Evolutionary conservation across 2,888 invertebrate genomes (phyloP).

Genomic region (Sarcophaga rosellei): DNA sequence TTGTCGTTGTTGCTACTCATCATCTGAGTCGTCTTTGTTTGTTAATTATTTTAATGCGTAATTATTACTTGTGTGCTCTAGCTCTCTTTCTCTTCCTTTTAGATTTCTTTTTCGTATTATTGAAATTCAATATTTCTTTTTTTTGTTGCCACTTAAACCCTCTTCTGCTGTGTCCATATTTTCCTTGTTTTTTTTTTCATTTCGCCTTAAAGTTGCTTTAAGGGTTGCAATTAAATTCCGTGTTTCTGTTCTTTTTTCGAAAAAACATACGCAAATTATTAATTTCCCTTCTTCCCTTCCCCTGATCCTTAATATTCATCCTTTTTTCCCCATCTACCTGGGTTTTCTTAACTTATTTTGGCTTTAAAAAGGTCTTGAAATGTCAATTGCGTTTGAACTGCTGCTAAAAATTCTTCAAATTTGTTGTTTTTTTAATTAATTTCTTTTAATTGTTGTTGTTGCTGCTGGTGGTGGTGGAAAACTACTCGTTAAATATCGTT

Average conservation of each 20-base stretch:
- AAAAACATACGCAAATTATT: slow-evolving; percentile 37
- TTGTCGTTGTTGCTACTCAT: too few relatives aligned
- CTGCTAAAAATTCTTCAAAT: too few relatives aligned
- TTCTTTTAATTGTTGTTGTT: too few relatives aligned
- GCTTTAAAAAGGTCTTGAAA: too few relatives aligned
- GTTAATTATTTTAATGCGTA: slow-evolving; percentile 57
- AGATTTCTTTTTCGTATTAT: slow-evolving; percentile 28
- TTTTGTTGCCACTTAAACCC: background rate
- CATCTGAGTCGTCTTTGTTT: too few relatives aligned
- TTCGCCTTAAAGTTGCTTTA: slow-evolving; percentile 37
- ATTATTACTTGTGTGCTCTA: slow-evolving; percentile 57
- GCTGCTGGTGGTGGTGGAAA: too few relatives aligned
- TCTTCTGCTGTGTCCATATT: background rate
- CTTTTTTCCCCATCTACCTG: background rate
- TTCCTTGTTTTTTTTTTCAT: background rate
- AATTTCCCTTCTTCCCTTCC: background rate
- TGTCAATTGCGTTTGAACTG: too few relatives aligned
- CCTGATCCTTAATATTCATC: slow-evolving; percentile 18
- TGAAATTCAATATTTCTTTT: slow-evolving; percentile 53
- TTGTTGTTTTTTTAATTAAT: too few relatives aligned
- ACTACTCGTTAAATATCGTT: too few relatives aligned
- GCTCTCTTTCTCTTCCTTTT: background rate
- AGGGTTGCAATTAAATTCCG: slow-evolving; percentile 41
- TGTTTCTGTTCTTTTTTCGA: slow-evolving; percentile 8
- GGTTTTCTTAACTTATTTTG: too few relatives aligned